phyloP scores from a whole-genome alignment of 1,140 invertebrate species.

The Diachasma alloeum region DNA sequence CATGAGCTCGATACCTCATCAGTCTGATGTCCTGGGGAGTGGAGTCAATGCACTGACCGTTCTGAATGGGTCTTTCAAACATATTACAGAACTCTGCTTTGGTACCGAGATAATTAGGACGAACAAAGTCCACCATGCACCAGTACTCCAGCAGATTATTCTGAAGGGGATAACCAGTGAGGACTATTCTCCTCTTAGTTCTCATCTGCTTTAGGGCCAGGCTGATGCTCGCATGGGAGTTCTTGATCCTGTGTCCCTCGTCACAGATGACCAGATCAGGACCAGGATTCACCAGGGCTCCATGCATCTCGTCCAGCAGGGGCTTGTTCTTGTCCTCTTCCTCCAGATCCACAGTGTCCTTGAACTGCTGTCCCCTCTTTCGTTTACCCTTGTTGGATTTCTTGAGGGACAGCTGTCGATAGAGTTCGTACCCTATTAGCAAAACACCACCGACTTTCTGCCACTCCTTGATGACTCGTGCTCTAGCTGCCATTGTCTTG shows the following conservation, averaged over 20 bases:
- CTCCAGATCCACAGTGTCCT: conserved; percentile 65
- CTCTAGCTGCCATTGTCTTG: conserved; percentile 87
- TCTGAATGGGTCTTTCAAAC: conserved; percentile 95
- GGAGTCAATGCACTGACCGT: conserved; percentile 93
- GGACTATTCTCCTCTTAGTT: conserved; percentile 87
- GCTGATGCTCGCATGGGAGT: conserved; percentile 92
- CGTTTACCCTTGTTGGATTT: conserved; percentile 66
- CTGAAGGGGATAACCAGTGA: conserved; percentile 96
- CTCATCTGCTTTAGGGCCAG: conserved; percentile 90
- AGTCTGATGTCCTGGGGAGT: conserved; percentile 88
- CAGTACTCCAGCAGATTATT: conserved; percentile 96
- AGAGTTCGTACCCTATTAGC: conserved; percentile 98
- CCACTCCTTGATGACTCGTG: conserved; percentile 86
- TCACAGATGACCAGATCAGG: conserved; percentile 96
- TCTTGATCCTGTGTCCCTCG: conserved; percentile 96
- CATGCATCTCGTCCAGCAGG: conserved; percentile 86
- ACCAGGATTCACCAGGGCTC: conserved; percentile 87
- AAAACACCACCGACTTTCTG: conserved; percentile 88
- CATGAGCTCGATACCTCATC: conserved; percentile 90
- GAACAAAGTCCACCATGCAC: conserved; percentile 97
- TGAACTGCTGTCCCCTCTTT: conserved; percentile 58
- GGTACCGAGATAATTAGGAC: conserved; percentile 91
- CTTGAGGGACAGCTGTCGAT: conserved; percentile 85
- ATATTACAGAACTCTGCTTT: conserved; percentile 95
- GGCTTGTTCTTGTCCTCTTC: conserved; percentile 85